Percentiles rank a stretch among this genome's conserved stretches.
phyloP scores from a whole-genome alignment of 2,113 vertebrate species.

The Tiliqua scincoides region DNA sequence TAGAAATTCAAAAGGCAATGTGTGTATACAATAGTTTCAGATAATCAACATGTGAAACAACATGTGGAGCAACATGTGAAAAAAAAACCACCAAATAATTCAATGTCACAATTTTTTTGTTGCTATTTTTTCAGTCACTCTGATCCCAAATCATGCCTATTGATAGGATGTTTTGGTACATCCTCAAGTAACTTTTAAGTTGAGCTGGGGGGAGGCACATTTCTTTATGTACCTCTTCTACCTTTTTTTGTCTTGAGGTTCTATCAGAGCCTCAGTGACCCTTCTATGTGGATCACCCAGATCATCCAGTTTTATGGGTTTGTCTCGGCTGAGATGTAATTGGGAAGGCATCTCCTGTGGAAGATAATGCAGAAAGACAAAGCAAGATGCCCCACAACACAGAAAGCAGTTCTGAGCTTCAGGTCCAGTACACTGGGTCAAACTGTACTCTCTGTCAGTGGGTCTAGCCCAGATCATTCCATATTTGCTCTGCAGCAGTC shows the following conservation, averaged over 20 bases:
- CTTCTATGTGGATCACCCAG: background rate
- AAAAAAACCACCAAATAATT: background rate
- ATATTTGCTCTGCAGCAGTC: no score
- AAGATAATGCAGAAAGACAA: no score
- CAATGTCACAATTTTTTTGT: background rate
- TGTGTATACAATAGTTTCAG: background rate
- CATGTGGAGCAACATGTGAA: background rate
- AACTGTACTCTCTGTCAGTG: no score
- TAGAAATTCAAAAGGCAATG: rapidly evolving
- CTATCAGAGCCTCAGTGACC: background rate
- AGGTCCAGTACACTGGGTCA: no score
- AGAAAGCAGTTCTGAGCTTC: no score
- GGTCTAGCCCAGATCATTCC: no score
- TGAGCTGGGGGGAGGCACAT: background rate
- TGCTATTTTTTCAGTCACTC: background rate
- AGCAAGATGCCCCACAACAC: no score
- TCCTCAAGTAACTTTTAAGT: background rate
- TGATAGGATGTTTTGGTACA: background rate
- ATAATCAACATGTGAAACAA: background rate
- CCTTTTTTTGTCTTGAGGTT: no score
- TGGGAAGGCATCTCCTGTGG: background rate
- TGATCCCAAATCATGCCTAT: background rate
- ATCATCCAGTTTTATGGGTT: background rate
- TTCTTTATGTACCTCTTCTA: background rate
- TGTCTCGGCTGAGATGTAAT: background rate